Percentiles rank a stretch among this genome's conserved stretches.
These are phyloP conservation scores for Cephus pulcher DNA, from an alignment of 2,888 invertebrate genomes.

Conservation along the genomic window DNA sequence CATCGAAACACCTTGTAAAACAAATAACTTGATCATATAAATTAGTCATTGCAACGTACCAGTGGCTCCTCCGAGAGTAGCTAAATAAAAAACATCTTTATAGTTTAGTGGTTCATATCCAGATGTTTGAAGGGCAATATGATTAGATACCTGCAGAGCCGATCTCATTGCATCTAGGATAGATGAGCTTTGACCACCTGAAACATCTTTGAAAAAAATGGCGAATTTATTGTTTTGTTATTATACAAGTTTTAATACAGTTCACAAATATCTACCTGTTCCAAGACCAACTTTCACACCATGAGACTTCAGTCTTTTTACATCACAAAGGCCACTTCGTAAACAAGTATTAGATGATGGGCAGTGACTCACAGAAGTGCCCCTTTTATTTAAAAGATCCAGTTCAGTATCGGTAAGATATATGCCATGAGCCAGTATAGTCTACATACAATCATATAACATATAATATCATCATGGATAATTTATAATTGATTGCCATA, in stretches of 20 bases:
- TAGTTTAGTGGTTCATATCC: constrained; percentile 73
- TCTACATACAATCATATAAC: constrained; percentile 63
- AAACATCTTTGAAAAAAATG: constrained; percentile 73
- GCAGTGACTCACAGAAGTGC: constrained; percentile 84
- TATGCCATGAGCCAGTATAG: constrained; percentile 87
- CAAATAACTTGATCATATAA: no score
- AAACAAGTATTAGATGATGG: constrained; percentile 87
- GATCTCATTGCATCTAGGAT: constrained; percentile 82
- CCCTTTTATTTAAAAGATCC: constrained; percentile 70
- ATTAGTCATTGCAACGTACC: constrained; percentile 65
- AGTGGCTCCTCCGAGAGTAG: constrained; percentile 88
- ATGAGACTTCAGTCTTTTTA: constrained; percentile 72
- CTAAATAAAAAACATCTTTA: constrained; percentile 84
- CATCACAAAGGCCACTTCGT: constrained; percentile 85
- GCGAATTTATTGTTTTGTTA: constrained; percentile 1
- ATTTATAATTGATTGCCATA: constrained; percentile 19
- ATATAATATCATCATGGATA: constrained; percentile 1
- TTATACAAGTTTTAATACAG: background rate
- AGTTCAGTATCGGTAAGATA: constrained; percentile 80
- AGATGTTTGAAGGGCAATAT: constrained; percentile 71
- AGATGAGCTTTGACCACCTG: constrained; percentile 83
- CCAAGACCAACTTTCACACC: constrained; percentile 85
- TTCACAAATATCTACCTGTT: constrained; percentile 73
- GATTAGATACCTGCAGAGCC: constrained; percentile 80
- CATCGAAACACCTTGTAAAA: background rate